Percentiles rank a stretch among this genome's conserved stretches.
Conservation (phyloP, 2,888 invertebrate species). For the Brassicogethes aeneus region DNA sequence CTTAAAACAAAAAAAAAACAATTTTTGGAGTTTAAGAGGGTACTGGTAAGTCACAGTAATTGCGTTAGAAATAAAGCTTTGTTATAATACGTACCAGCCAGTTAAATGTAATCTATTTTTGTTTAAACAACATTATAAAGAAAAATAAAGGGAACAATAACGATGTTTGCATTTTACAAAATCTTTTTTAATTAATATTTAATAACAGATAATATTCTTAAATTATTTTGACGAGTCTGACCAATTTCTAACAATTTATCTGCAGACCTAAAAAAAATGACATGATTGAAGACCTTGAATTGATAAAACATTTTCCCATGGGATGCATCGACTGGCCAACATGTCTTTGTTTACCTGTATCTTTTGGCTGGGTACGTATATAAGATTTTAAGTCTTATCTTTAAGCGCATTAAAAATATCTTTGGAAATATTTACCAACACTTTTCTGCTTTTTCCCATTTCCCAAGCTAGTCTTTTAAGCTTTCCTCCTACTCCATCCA, state of each 20-base stretch:
- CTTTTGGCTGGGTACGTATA: neutral
- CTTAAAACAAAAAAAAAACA: neutral
- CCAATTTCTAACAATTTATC: neutral
- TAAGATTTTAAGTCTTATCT: neutral
- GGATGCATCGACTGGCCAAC: conserved; percentile 1
- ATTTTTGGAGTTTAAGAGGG: neutral
- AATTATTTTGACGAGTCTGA: neutral
- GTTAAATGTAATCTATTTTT: neutral
- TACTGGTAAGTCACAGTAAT: neutral
- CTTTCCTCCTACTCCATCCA: neutral
- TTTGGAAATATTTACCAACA: neutral
- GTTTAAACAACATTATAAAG: neutral
- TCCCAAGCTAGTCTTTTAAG: neutral
- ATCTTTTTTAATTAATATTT: neutral
- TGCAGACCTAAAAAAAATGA: neutral
- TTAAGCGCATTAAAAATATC: neutral
- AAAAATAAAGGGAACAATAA: neutral
- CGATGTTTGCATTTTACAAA: neutral
- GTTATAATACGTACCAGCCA: neutral
- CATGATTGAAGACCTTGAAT: neutral
- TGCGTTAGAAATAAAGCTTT: neutral
- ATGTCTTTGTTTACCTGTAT: neutral
- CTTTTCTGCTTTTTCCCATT: neutral
- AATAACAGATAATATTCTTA: neutral
- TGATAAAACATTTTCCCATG: neutral